Percentiles rank a stretch among this genome's conserved stretches.
phyloP scores from a whole-genome alignment of 2,797 vertebrate genomes.

The Lepus oiostolus region DNA sequence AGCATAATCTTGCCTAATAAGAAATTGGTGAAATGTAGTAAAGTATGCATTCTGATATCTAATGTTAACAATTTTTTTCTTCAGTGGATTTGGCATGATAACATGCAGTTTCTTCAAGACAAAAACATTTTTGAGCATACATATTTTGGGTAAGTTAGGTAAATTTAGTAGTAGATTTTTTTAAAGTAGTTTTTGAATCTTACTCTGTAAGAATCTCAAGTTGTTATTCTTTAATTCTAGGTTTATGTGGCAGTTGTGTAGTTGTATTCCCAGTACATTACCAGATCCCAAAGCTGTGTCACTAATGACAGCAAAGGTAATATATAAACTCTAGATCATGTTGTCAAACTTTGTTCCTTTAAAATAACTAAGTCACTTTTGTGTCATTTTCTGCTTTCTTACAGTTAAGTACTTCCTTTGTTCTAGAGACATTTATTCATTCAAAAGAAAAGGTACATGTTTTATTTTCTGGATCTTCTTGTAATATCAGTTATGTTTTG shows the following conservation, averaged over 20 bases:
- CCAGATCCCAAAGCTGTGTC: constrained; percentile 98
- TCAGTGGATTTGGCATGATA: constrained; percentile 99
- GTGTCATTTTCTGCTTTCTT: constrained; percentile 85
- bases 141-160: constrained; percentile 96
- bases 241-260: constrained; percentile 99
- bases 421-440: constrained; percentile 99
- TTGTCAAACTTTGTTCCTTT: constrained; percentile 30
- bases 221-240: constrained; percentile 88
- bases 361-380: constrained; percentile 58
- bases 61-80: constrained; percentile 86
- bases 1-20: background rate
- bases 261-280: constrained; percentile 98
- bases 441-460: constrained; percentile 97
- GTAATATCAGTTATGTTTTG: constrained; percentile 13
- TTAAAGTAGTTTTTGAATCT: constrained; percentile 68
- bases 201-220: constrained; percentile 83
- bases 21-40: constrained; percentile 77
- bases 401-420: constrained; percentile 99
- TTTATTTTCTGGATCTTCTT: constrained; percentile 76
- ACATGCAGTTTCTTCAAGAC: constrained; percentile 99
- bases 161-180: constrained; percentile 77
- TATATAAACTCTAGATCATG: background rate
- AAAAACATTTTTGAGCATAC: constrained; percentile 99
- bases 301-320: constrained; percentile 99
- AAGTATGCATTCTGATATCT: constrained; percentile 84